These are phyloP conservation scores for Proteles cristata DNA, from an alignment of 2,113 vertebrate species.

Conservation along the genomic window DNA sequence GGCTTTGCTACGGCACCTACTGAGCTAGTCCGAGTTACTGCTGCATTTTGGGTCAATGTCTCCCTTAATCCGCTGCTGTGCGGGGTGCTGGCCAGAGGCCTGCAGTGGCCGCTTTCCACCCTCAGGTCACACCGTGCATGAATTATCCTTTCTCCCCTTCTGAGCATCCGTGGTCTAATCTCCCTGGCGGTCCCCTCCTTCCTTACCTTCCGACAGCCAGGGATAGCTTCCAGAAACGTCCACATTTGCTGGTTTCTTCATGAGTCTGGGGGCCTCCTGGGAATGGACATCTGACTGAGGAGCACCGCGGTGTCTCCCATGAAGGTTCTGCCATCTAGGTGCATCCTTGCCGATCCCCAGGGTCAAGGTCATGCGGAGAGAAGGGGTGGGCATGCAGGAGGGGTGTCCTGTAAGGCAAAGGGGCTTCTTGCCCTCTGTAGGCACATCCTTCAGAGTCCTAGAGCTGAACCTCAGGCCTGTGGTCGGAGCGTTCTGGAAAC, in stretches of 20 bases:
- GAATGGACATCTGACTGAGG: not conserved
- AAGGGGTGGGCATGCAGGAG: not conserved
- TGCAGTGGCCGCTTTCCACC: not conserved
- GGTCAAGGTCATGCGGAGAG: not conserved
- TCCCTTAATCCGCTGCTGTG: not conserved
- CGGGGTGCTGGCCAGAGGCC: not conserved
- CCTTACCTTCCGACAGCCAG: not conserved
- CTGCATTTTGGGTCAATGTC: not conserved
- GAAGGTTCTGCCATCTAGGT: not conserved
- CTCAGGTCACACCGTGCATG: not conserved
- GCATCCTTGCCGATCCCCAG: not conserved
- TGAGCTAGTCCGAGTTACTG: not conserved
- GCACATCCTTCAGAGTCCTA: not conserved
- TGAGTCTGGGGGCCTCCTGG: not conserved
- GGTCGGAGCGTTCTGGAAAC: slow-evolving; percentile 33
- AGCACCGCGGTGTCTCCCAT: too few species aligned
- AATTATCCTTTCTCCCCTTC: not conserved
- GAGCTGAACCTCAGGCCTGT: not conserved
- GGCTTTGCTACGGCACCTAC: not conserved
- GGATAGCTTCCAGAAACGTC: not conserved
- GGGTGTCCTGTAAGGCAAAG: not conserved
- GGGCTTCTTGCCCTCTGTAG: not conserved
- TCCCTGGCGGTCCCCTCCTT: not conserved
- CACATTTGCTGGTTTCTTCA: not conserved
- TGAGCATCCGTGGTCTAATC: not conserved